phyloP scores from a whole-genome alignment of 2,888 invertebrate species.

The Hedya salicella region DNA sequence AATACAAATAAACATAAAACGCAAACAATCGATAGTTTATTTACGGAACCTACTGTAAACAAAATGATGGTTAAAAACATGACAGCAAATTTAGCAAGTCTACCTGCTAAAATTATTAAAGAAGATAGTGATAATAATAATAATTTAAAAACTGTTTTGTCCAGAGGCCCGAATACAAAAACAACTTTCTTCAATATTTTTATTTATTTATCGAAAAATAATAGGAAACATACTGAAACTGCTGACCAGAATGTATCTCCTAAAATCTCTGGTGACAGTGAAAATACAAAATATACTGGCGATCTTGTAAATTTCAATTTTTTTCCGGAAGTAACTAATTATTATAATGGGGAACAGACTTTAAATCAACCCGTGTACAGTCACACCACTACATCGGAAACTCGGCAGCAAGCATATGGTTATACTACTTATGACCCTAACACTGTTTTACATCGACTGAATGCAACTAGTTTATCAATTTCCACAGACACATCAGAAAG shows the following conservation, averaged over 20 bases:
- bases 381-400: too few species aligned
- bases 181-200: neutral
- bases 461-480: neutral
- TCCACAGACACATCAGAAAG: neutral
- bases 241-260: neutral
- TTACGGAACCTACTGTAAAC: neutral
- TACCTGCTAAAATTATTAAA: too few species aligned
- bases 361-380: too few species aligned
- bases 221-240: neutral
- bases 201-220: constrained; percentile 5
- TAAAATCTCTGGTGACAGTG: too few species aligned
- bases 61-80: neutral
- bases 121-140: neutral
- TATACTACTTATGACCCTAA: neutral
- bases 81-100: neutral
- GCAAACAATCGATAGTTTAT: neutral
- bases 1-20: constrained; percentile 14
- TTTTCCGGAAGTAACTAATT: too few species aligned
- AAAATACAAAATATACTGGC: too few species aligned
- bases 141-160: neutral
- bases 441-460: neutral
- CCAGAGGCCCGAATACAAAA: neutral
- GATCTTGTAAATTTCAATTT: too few species aligned
- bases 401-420: neutral
- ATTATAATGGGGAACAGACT: too few species aligned